Evolutionary conservation across 2,113 vertebrate species (phyloP).

Genomic region (Sciurus niger): DNA sequence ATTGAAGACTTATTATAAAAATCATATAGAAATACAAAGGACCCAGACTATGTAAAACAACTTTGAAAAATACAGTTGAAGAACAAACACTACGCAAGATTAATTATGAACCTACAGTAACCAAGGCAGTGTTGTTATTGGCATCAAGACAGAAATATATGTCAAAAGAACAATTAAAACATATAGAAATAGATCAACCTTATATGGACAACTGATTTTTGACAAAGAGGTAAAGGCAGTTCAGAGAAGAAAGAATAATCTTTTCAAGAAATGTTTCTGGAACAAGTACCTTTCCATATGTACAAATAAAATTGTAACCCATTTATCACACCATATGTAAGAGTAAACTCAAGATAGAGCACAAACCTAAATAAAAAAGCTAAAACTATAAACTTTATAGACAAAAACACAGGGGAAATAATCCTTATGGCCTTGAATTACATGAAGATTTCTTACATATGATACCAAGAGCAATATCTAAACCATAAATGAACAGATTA

Average conservation of each 20-base stretch:
- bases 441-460: too few relatives aligned
- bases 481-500: too few relatives aligned
- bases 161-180: neutral
- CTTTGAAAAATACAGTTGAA: neutral
- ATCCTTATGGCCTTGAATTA: too few relatives aligned
- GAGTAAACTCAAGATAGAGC: neutral
- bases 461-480: too few relatives aligned
- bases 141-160: neutral
- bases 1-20: conserved; percentile 2
- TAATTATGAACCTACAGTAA: neutral
- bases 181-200: neutral
- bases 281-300: neutral
- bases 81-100: neutral
- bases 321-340: neutral
- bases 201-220: neutral
- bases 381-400: conserved; percentile 12
- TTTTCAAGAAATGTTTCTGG: conserved; percentile 16
- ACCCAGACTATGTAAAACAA: neutral
- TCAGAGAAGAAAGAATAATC: neutral
- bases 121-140: neutral
- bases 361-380: neutral
- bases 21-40: neutral
- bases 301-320: neutral
- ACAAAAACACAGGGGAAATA: too few relatives aligned
- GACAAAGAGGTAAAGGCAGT: conserved; percentile 6